A percentile compares a stretch with the other conserved stretches of the same genome.
These are phyloP conservation scores for Steatocranus sp. DNA, from an alignment of 2,797 vertebrate genomes.

Conservation along the genomic window DNA sequence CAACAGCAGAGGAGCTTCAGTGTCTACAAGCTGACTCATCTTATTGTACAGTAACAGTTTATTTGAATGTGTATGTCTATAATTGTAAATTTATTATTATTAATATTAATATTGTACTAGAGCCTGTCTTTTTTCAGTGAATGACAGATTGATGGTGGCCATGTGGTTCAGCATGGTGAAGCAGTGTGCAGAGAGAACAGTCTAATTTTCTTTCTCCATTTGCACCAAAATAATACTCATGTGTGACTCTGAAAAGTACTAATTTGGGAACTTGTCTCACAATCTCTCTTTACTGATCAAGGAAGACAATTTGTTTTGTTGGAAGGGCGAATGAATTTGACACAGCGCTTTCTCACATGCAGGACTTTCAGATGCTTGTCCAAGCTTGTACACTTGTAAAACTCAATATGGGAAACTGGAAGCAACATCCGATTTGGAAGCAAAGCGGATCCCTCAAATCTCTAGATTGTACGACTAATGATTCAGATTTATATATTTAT, in stretches of 20 bases:
- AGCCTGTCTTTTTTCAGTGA: conserved; percentile 18
- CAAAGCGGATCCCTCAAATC: neutral
- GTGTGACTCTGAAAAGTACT: neutral
- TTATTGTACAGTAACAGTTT: conserved; percentile 58
- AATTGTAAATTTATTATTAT: conserved; percentile 71
- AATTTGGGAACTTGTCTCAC: neutral
- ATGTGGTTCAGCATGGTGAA: conserved; percentile 4
- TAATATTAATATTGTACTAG: conserved; percentile 56
- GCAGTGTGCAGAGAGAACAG: conserved; percentile 3
- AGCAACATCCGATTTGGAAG: neutral
- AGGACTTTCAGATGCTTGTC: neutral
- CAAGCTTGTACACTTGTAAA: neutral
- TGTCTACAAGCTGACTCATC: conserved; percentile 33
- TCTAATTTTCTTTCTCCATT: neutral
- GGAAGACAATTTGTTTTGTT: neutral
- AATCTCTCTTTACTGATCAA: neutral
- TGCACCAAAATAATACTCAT: conserved; percentile 4
- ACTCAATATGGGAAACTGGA: neutral
- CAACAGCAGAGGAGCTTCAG: conserved; percentile 36
- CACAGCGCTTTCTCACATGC: neutral
- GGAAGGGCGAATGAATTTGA: neutral
- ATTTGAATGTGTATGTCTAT: conserved; percentile 60
- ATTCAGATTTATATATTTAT: conserved; percentile 24
- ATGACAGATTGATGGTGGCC: neutral
- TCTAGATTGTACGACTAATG: neutral